phyloP scores from a whole-genome alignment of 1,140 invertebrate genomes.

The Sarcophaga peregrina region DNA sequence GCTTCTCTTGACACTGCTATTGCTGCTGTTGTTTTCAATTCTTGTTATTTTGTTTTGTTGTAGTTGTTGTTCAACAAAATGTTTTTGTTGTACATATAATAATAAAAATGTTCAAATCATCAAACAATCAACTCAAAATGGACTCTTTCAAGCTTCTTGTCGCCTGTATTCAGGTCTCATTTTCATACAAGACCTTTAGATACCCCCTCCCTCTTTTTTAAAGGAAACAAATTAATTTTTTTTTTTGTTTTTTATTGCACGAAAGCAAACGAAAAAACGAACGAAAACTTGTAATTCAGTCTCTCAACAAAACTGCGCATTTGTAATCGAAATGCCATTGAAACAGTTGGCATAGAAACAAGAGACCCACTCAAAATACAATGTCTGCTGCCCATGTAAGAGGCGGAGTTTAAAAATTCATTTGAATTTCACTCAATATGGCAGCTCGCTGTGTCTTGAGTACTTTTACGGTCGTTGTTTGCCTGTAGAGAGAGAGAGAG shows the following conservation, averaged over 20 bases:
- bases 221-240: not conserved
- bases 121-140: constrained; percentile 68
- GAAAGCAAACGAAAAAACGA: not conserved
- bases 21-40: too few relatives aligned
- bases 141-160: constrained; percentile 63
- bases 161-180: constrained; percentile 54
- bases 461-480: not conserved
- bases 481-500: not conserved
- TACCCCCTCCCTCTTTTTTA: not conserved
- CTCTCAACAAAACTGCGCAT: constrained; percentile 10
- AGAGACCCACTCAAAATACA: not conserved
- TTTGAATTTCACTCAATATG: not conserved
- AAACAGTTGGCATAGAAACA: not conserved
- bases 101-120: constrained; percentile 67
- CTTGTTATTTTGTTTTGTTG: too few relatives aligned
- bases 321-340: not conserved
- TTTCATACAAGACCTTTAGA: constrained; percentile 51
- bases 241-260: not conserved
- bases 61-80: not conserved
- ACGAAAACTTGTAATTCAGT: not conserved
- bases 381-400: not conserved
- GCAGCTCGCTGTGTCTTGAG: not conserved
- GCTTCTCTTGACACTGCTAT: too few relatives aligned
- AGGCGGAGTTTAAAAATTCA: not conserved
- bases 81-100: constrained; percentile 17